Base-by-base conservation (phyloP, 1,140 invertebrate species). In the Leptinotarsa defecta region DNA sequence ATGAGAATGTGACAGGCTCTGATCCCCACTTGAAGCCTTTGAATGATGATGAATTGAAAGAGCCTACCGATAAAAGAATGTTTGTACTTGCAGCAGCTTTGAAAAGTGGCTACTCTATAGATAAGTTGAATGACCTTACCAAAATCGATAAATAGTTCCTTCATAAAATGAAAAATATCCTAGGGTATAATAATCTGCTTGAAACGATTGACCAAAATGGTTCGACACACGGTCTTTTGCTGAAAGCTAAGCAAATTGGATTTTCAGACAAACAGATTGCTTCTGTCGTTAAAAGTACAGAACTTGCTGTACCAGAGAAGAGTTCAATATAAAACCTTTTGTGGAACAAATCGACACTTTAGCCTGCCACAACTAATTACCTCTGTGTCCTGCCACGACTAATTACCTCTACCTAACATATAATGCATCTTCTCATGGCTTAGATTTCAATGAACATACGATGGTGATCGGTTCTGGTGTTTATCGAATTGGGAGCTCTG, bases 281-380 rank as follows among this genome's bases (percentile, higher is more conserved):
- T 22, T 22, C 20, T 22, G 20, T 2, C 20, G 20, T 22, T 22
- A 22, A 22, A 22, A 22, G 20, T 22, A 22, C 20, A 22, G 20
- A 22, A 22, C 20, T 22, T 22, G 20, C 20, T 22, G 20, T 22
- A 22, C 20, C 2, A 22, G 20, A 22, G 2, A 22, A 22, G 20
- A 22, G 2, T 2, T 22, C 20, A 22, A 22, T 22, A 22, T 22
- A 22, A 22, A 22, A 22, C 98, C 98, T 0, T 95, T 90, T 86
- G 94, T 99, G 0, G 99, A 99, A 86, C 97, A 99, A 88, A 99
- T 99, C 78, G 98, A 99, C 87, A 99, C 98, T 0, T 98, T 99
- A 3, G 97, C 98, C 98, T 1, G 98, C 98, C 0, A 91, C 90
- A 11, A 99, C 98, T 1, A 99, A 99, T 86, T 99, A 99, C 85